Evolutionary conservation across 1,140 invertebrate species (phyloP).

Genomic region (Drosophila funebris): DNA sequence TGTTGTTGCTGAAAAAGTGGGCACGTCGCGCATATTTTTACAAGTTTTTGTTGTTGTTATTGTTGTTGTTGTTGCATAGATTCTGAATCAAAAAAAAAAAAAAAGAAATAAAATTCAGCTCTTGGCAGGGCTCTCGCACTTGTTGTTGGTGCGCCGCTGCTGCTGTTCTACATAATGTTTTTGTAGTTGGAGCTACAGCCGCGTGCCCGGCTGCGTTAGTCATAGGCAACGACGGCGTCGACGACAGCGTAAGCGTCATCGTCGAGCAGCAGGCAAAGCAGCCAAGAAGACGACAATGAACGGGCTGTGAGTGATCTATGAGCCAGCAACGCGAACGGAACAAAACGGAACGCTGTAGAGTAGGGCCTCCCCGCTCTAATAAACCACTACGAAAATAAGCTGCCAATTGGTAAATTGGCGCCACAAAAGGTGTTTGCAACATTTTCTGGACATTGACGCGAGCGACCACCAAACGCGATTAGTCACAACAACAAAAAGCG

Average conservation of each 20-base stretch:
- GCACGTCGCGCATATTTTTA: slow-evolving; percentile 75
- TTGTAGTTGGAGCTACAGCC: slow-evolving; percentile 72
- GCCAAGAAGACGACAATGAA: slow-evolving; percentile 76
- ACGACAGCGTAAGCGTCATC: slow-evolving; percentile 45
- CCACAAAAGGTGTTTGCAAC: slow-evolving; percentile 68
- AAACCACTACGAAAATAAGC: slow-evolving; percentile 13
- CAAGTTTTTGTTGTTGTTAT: slow-evolving; percentile 27
- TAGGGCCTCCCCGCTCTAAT: slow-evolving; percentile 22
- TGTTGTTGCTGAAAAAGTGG: slow-evolving; percentile 71
- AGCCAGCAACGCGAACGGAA: slow-evolving; percentile 54
- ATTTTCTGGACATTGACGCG: slow-evolving; percentile 64
- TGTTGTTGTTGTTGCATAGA: slow-evolving; percentile 65
- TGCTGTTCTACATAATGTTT: slow-evolving; percentile 76
- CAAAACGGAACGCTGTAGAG: slow-evolving; percentile 25
- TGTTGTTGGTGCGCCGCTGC: slow-evolving; percentile 47
- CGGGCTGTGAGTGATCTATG: slow-evolving; percentile 69
- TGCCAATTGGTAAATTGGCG: slow-evolving; percentile 40
- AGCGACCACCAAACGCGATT: slow-evolving; percentile 68
- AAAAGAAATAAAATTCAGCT: slow-evolving; percentile 45
- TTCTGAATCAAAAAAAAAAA: slow-evolving; percentile 45
- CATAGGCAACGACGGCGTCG: slow-evolving; percentile 51
- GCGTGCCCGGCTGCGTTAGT: slow-evolving; percentile 70
- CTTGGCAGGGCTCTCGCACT: slow-evolving; percentile 51
- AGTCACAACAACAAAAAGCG: slow-evolving; percentile 58
- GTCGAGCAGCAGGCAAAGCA: slow-evolving; percentile 44